Conservation (phyloP, 2,888 invertebrate genomes). For the Adelphocoris suturalis region DNA sequence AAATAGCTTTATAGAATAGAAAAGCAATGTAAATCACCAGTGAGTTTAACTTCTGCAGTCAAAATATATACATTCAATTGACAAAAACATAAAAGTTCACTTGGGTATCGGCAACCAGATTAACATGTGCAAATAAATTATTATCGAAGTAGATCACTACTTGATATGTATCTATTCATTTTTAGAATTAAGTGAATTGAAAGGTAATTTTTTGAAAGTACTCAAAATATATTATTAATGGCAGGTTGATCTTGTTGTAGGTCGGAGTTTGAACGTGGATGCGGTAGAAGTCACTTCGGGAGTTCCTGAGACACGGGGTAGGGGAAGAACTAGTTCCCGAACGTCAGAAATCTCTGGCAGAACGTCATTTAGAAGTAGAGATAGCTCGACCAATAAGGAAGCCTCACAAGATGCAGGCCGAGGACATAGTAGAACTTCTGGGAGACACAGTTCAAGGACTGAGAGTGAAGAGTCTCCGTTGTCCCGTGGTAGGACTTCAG, state of each 20-base stretch:
- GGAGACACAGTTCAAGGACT: neutral
- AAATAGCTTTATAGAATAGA: no score
- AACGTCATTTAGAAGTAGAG: constrained; percentile 46
- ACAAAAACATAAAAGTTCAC: no score
- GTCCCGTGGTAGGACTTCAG: constrained; percentile 1
- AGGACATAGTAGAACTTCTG: neutral
- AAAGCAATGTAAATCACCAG: no score
- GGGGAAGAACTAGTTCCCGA: constrained; percentile 43
- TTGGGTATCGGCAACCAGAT: no score
- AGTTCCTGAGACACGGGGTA: neutral
- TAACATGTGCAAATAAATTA: no score
- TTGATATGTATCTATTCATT: no score
- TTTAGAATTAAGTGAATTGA: no score
- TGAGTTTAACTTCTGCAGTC: no score
- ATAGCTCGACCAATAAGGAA: neutral
- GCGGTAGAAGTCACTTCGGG: neutral
- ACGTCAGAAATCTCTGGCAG: neutral
- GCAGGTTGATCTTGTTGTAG: constrained; percentile 2
- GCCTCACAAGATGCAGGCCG: neutral
- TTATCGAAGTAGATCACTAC: no score
- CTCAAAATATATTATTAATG: neutral
- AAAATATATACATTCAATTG: no score
- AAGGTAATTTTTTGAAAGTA: neutral
- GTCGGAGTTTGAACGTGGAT: constrained; percentile 17
- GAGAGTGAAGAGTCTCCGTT: neutral